Evolutionary conservation across 1,140 invertebrate genomes (phyloP).

Genomic region (Wasmannia auropunctata): DNA sequence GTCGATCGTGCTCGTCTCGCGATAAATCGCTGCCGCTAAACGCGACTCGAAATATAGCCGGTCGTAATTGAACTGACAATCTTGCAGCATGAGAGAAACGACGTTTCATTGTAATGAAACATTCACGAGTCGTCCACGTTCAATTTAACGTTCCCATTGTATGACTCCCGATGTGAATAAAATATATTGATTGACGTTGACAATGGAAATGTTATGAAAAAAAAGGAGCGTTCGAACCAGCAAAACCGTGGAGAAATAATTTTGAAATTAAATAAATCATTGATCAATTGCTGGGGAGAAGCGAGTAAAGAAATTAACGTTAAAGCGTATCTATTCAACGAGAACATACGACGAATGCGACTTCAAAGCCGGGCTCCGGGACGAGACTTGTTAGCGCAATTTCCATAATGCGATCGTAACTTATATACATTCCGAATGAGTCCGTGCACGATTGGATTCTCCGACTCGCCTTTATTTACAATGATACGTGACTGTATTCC

Average conservation of each 20-base stretch:
- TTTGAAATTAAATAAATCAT: not conserved
- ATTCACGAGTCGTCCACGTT: constrained; percentile 14
- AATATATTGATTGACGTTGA: constrained; percentile 1
- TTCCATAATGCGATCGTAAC: constrained; percentile 53
- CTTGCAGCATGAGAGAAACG: constrained; percentile 38
- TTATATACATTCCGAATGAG: constrained; percentile 43
- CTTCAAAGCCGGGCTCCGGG: constrained; percentile 25
- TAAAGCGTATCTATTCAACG: not conserved
- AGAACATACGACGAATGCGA: not conserved
- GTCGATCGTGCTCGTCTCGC: constrained; percentile 8
- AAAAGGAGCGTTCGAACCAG: not conserved
- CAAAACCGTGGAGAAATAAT: not conserved
- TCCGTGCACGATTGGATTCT: constrained; percentile 46
- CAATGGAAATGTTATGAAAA: constrained; percentile 1
- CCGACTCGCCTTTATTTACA: constrained; percentile 54
- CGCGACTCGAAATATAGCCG: constrained; percentile 9
- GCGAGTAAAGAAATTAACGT: constrained; percentile 22
- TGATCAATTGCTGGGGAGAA: not conserved
- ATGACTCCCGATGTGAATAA: not conserved
- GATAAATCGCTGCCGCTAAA: constrained; percentile 43
- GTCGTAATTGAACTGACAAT: constrained; percentile 32
- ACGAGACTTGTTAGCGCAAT: constrained; percentile 49
- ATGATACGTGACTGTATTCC: constrained; percentile 50
- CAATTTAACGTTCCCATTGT: constrained; percentile 14
- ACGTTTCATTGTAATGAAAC: constrained; percentile 41